These are phyloP conservation scores for Festucalex cinctus DNA, from an alignment of 2,113 vertebrate species.

Conservation along the genomic window DNA sequence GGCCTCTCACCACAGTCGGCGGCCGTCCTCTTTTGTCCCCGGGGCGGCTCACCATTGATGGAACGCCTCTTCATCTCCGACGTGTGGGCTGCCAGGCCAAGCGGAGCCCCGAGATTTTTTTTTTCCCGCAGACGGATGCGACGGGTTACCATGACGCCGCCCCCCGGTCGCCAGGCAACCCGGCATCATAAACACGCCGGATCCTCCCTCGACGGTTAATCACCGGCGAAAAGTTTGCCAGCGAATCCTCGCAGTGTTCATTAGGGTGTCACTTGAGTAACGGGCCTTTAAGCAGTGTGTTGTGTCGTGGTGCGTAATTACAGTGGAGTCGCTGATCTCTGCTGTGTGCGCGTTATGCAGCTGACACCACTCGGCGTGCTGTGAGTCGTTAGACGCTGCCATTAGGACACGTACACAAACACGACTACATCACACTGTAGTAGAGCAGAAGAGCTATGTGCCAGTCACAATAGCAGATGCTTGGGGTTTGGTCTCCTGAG, in stretches of 20 bases:
- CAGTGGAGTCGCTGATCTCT: conserved; percentile 57
- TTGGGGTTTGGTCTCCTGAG: conserved; percentile 57
- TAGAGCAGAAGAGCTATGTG: conserved; percentile 54
- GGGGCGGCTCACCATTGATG: background rate
- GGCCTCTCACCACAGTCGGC: conserved; percentile 35
- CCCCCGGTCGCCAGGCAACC: conserved; percentile 49
- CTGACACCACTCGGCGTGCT: conserved; percentile 47
- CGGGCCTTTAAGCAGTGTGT: conserved; percentile 26
- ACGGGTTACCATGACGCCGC: conserved; percentile 50
- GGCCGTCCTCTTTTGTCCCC: background rate
- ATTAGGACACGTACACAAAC: background rate
- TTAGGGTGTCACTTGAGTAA: conserved; percentile 32
- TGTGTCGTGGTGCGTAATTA: conserved; percentile 62
- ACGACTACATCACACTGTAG: background rate
- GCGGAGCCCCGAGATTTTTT: background rate
- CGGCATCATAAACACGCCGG: conserved; percentile 43
- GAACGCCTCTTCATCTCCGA: conserved; percentile 5
- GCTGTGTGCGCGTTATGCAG: conserved; percentile 60
- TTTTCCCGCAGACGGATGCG: conserved; percentile 8
- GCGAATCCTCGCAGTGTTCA: conserved; percentile 10
- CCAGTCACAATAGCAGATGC: conserved; percentile 72
- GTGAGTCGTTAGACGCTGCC: conserved; percentile 55
- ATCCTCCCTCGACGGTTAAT: conserved; percentile 27
- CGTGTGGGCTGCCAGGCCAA: background rate
- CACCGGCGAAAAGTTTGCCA: background rate